phyloP scores from a whole-genome alignment of 2,888 invertebrate genomes.

The Automeris io region DNA sequence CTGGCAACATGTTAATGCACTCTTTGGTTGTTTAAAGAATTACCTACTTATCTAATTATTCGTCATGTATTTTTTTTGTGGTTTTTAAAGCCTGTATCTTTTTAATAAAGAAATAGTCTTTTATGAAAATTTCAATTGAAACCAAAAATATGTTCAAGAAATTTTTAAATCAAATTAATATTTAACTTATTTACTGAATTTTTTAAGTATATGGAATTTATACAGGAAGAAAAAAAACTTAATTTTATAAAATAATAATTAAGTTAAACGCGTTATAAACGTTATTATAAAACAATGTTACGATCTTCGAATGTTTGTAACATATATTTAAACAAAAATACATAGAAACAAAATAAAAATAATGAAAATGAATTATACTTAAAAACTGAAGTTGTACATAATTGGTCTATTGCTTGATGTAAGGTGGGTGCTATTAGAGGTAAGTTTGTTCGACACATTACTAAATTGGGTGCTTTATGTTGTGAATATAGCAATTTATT shows the following conservation, averaged over 20 bases:
- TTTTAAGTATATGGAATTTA: too few species aligned
- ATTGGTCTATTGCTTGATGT: conserved; percentile 37
- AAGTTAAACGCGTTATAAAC: not conserved
- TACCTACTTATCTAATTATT: too few species aligned
- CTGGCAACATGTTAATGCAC: too few species aligned
- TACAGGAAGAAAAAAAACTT: too few species aligned
- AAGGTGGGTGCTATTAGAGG: conserved; percentile 67
- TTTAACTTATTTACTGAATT: too few species aligned
- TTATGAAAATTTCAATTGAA: too few species aligned
- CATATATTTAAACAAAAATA: not conserved
- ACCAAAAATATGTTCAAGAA: too few species aligned
- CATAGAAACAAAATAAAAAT: not conserved
- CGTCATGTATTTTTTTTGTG: too few species aligned
- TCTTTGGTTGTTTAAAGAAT: too few species aligned
- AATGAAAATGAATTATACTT: not conserved
- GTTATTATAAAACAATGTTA: not conserved
- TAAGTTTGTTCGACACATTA: conserved; percentile 41
- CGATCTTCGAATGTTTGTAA: not conserved
- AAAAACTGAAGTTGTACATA: conserved; percentile 21
- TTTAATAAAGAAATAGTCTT: too few species aligned
- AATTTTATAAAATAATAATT: not conserved
- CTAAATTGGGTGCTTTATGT: conserved; percentile 59
- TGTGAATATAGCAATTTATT: conserved; percentile 54
- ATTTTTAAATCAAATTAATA: too few species aligned
- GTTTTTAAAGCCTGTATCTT: too few species aligned